These are phyloP conservation scores for Rhegmatorhina hoffmannsi DNA, from an alignment of 2,113 vertebrate species.

Conservation along the genomic window DNA sequence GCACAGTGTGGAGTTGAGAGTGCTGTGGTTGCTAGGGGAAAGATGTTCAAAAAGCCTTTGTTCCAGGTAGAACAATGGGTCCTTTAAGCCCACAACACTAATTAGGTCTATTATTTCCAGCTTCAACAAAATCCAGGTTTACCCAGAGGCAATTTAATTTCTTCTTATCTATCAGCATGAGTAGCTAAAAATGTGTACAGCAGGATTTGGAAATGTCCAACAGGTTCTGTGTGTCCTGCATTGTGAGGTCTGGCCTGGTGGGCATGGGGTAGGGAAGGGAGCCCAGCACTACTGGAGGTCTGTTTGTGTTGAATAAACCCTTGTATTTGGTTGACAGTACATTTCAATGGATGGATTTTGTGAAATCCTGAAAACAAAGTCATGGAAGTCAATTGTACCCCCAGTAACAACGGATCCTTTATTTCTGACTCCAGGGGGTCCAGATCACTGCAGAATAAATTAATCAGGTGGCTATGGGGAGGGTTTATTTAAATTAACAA, in stretches of 20 bases:
- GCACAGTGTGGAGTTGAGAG: not conserved
- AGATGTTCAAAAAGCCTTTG: not conserved
- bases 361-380: not conserved
- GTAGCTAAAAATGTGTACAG: not conserved
- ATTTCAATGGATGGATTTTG: not conserved
- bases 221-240: not conserved
- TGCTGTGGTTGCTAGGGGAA: slow-evolving; percentile 1
- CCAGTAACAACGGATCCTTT: not conserved
- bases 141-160: not conserved
- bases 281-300: not conserved
- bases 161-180: not conserved
- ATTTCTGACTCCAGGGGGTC: not conserved
- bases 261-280: not conserved
- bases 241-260: not conserved
- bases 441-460: not conserved
- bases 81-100: not conserved
- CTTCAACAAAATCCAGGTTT: not conserved
- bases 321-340: not conserved
- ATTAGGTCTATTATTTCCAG: not conserved
- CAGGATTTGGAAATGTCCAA: not conserved
- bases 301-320: not conserved
- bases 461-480: not conserved
- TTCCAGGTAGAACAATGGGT: not conserved
- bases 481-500: not conserved
- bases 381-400: not conserved